Evolutionary conservation across 2,888 invertebrate genomes (phyloP).

Genomic region (Spicauda simplicius): DNA sequence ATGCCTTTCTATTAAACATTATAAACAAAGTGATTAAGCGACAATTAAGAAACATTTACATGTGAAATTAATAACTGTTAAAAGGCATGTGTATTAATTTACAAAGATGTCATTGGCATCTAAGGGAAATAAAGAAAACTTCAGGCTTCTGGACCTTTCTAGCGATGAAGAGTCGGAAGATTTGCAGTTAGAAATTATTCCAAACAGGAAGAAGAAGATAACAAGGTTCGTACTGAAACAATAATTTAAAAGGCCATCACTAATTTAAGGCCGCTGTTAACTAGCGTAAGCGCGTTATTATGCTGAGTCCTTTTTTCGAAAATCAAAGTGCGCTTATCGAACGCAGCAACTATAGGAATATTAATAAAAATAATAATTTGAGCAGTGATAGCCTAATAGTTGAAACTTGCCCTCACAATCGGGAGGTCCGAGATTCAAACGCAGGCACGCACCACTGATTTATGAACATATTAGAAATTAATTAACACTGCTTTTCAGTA

Average conservation of each 20-base stretch:
- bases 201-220: slow-evolving; percentile 83
- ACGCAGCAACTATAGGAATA: too few relatives aligned
- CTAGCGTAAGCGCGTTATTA: too few relatives aligned
- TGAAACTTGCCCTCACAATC: too few relatives aligned
- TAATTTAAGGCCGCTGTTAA: too few relatives aligned
- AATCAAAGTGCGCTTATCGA: too few relatives aligned
- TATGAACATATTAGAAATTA: too few relatives aligned
- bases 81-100: slow-evolving; percentile 62
- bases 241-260: neutral
- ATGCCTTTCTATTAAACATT: neutral
- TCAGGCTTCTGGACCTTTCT: slow-evolving; percentile 86
- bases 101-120: slow-evolving; percentile 70
- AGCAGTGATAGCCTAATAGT: too few relatives aligned
- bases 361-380: too few relatives aligned
- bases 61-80: neutral
- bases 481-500: too few relatives aligned
- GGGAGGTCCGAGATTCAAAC: too few relatives aligned
- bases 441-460: too few relatives aligned
- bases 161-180: slow-evolving; percentile 86
- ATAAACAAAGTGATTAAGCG: slow-evolving; percentile 30
- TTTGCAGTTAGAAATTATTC: slow-evolving; percentile 85
- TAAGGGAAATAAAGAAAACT: slow-evolving; percentile 86
- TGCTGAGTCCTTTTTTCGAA: too few relatives aligned
- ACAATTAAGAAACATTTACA: neutral
- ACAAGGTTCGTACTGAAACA: slow-evolving; percentile 71